Percentiles rank a stretch among this genome's conserved stretches.
phyloP scores from a whole-genome alignment of 2,113 vertebrate genomes.

The Vulpes vulpes region DNA sequence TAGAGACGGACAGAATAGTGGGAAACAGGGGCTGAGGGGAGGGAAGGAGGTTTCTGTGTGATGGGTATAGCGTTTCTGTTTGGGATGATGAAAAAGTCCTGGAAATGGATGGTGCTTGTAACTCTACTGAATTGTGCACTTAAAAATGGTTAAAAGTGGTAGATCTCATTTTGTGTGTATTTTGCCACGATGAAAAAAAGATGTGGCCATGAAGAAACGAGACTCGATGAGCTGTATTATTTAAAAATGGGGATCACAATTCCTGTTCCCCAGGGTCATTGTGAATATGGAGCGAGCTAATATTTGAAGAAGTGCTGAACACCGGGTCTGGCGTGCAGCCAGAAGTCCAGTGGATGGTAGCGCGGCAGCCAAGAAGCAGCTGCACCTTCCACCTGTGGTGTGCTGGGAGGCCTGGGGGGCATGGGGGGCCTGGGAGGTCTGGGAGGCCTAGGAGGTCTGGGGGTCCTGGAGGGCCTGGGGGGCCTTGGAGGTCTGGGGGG shows the following conservation, averaged over 20 bases:
- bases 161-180: background rate
- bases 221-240: background rate
- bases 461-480: too few species aligned
- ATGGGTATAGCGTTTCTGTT: background rate
- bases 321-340: background rate
- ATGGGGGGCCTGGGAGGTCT: too few species aligned
- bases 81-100: slow-evolving; percentile 12
- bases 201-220: background rate
- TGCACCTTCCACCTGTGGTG: too few species aligned
- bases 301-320: background rate
- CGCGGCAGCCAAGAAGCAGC: fast-evolving
- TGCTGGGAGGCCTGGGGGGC: too few species aligned
- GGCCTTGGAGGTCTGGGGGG: too few species aligned
- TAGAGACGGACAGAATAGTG: background rate
- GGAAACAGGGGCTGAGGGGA: background rate
- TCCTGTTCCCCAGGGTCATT: background rate
- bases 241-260: background rate
- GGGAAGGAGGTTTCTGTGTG: background rate
- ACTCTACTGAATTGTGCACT: background rate
- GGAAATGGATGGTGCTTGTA: background rate
- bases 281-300: background rate
- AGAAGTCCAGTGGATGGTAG: background rate
- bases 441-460: too few species aligned
- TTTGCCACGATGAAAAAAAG: slow-evolving; percentile 30
- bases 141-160: background rate